These are phyloP conservation scores for Euglossa dilemma DNA, from an alignment of 1,140 invertebrate species.

Conservation along the genomic window DNA sequence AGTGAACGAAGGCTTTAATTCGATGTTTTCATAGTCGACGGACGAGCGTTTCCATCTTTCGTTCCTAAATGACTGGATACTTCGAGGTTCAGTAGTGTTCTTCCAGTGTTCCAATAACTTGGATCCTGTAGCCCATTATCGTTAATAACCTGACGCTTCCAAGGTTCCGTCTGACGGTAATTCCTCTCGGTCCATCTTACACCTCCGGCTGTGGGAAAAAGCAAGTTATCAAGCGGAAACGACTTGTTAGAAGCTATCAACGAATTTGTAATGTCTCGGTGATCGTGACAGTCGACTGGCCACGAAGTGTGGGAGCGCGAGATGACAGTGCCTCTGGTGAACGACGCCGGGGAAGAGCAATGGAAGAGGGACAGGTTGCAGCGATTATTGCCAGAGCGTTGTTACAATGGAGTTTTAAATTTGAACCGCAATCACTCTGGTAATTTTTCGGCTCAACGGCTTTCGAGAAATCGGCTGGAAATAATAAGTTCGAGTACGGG, in stretches of 20 bases:
- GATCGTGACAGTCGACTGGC: slow-evolving; percentile 71
- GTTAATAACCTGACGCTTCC: not conserved
- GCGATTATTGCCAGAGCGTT: slow-evolving; percentile 65
- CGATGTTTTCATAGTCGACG: no score
- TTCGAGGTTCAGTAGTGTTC: no score
- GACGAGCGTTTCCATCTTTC: no score
- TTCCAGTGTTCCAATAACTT: no score
- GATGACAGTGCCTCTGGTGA: slow-evolving; percentile 68
- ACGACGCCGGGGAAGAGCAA: slow-evolving; percentile 49
- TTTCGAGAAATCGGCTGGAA: slow-evolving; percentile 33
- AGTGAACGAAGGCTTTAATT: no score
- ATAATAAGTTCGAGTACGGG: not conserved
- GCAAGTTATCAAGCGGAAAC: slow-evolving; percentile 54
- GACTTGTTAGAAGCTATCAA: slow-evolving; percentile 44
- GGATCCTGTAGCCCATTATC: not conserved
- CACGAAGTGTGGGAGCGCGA: slow-evolving; percentile 75
- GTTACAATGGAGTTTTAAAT: slow-evolving; percentile 70
- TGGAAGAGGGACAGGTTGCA: slow-evolving; percentile 68
- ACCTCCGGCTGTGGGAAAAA: not conserved
- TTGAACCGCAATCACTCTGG: slow-evolving; percentile 72
- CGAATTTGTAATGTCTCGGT: slow-evolving; percentile 62
- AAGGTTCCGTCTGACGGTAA: not conserved
- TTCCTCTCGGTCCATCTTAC: not conserved
- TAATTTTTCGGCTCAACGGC: slow-evolving; percentile 72
- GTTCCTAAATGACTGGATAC: no score